A percentile compares a stretch with the other conserved stretches of the same genome.
These are phyloP conservation scores for Helarctos malayanus DNA, from an alignment of 2,797 vertebrate genomes.

Conservation along the genomic window DNA sequence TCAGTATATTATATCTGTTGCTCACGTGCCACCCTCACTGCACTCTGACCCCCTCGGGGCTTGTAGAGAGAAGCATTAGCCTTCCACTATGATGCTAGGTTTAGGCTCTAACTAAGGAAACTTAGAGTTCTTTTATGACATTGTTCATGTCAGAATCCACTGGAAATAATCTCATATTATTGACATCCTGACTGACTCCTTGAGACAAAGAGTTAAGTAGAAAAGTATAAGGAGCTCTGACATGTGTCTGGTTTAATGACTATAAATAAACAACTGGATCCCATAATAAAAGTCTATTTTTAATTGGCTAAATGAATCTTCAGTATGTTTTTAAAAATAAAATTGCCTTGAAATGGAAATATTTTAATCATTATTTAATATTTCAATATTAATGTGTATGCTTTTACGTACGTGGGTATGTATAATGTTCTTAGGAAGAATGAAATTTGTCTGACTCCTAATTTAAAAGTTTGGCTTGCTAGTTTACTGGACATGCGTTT, in stretches of 20 bases:
- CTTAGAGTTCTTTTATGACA: background rate
- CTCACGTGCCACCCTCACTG: background rate
- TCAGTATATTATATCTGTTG: fast-evolving
- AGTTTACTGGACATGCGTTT: background rate
- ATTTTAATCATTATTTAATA: background rate
- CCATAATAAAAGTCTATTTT: background rate
- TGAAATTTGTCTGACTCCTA: background rate
- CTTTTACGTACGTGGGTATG: background rate
- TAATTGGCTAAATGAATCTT: background rate
- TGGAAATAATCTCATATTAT: background rate
- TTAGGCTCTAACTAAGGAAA: background rate
- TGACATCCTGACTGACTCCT: background rate
- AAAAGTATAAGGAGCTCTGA: background rate
- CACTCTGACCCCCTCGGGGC: background rate
- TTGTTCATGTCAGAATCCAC: background rate
- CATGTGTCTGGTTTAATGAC: background rate
- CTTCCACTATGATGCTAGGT: background rate
- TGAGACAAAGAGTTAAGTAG: background rate
- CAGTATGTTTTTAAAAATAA: background rate
- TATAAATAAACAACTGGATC: background rate
- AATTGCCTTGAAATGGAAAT: background rate
- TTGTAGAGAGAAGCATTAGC: background rate
- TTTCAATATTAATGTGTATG: background rate
- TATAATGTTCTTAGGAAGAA: background rate
- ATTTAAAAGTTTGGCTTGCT: background rate